A percentile compares a stretch with the other conserved stretches of the same genome.
Conservation (phyloP, 2,113 vertebrate species). For the Pandion haliaetus region DNA sequence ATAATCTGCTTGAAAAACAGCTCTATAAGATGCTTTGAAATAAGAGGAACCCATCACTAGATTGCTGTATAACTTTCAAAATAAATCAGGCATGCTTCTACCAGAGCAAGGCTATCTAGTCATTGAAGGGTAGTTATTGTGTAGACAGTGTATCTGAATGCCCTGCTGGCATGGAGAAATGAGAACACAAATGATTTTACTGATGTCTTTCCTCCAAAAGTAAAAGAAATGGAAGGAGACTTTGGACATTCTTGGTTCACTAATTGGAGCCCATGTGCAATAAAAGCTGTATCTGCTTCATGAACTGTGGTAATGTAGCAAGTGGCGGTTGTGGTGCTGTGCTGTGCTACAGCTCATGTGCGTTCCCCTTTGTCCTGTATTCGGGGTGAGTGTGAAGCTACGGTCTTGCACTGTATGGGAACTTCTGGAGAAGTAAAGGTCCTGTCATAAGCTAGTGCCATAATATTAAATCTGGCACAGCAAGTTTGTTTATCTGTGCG, state of each 20-base stretch:
- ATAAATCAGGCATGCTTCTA: neutral
- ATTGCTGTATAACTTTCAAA: neutral
- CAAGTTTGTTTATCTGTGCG: neutral
- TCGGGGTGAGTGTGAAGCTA: neutral
- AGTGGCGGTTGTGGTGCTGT: neutral
- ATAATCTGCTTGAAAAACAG: neutral
- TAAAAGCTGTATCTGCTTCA: neutral
- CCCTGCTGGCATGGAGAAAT: neutral
- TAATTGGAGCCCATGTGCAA: neutral
- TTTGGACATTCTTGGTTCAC: neutral
- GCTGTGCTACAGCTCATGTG: neutral
- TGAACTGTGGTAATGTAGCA: neutral
- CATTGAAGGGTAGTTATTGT: neutral
- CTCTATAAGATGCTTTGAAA: neutral
- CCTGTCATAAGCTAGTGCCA: neutral
- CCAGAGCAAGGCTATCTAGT: neutral
- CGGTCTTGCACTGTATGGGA: neutral
- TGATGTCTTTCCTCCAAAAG: neutral
- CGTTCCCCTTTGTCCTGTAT: fast-evolving
- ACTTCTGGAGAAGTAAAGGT: neutral
- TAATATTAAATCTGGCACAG: neutral
- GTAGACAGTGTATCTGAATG: neutral
- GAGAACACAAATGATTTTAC: neutral
- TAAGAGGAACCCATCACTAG: fast-evolving
- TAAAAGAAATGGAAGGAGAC: neutral